These are phyloP conservation scores for Drosophila bocki DNA, from an alignment of 1,140 invertebrate genomes.

Conservation along the genomic window DNA sequence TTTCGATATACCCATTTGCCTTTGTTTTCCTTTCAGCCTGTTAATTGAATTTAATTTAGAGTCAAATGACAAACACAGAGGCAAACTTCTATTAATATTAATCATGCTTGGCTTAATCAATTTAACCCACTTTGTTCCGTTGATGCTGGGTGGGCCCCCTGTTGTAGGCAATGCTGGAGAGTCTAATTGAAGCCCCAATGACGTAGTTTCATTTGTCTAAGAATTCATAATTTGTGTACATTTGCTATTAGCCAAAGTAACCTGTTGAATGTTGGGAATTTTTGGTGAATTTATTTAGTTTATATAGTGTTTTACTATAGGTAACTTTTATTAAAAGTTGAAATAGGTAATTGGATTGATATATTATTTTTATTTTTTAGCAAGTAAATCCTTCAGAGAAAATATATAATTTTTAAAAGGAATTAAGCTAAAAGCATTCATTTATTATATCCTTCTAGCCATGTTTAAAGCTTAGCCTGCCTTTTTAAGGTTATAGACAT, in stretches of 20 bases:
- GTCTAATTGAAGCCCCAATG: conserved; percentile 17
- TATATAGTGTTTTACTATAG: neutral
- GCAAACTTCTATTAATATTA: conserved; percentile 46
- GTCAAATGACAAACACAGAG: conserved; percentile 42
- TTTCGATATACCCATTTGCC: conserved; percentile 13
- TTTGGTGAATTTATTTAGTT: no score
- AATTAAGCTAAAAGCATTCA: neutral
- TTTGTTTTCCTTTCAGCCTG: conserved; percentile 28
- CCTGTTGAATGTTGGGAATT: neutral
- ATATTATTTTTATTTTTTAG: no score
- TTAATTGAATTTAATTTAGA: conserved; percentile 70
- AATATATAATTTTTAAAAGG: neutral
- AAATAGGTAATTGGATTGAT: neutral
- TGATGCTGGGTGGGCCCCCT: conserved; percentile 12
- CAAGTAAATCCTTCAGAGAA: neutral
- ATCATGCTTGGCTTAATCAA: conserved; percentile 63
- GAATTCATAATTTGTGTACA: neutral
- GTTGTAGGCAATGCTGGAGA: conserved; percentile 6
- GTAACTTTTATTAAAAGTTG: no score
- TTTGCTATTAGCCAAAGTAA: neutral
- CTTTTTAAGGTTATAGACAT: conserved; percentile 7
- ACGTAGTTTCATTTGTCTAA: neutral
- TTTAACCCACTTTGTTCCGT: conserved; percentile 65
- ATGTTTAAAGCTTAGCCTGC: neutral
- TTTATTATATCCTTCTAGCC: neutral